Conservation (phyloP, 2,113 vertebrate species). For the Platycercus adscitus region DNA sequence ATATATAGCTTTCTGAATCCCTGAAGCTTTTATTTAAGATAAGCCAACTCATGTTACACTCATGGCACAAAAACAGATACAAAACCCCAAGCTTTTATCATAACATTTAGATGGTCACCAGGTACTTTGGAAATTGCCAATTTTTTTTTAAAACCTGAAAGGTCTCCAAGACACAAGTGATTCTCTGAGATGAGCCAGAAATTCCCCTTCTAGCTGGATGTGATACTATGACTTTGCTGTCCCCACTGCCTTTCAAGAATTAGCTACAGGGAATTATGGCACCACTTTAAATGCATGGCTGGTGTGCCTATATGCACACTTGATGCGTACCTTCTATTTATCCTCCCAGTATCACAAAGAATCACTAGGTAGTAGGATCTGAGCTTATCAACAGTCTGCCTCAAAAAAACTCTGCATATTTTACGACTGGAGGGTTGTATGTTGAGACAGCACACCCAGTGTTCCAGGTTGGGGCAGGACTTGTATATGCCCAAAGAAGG, state of each 20-base stretch:
- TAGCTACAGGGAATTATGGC: not conserved
- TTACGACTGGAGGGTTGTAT: not conserved
- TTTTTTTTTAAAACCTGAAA: not conserved
- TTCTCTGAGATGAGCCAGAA: not conserved
- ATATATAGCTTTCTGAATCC: not conserved
- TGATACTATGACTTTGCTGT: not conserved
- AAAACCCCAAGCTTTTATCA: not conserved
- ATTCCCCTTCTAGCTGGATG: not conserved
- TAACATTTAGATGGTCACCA: not conserved
- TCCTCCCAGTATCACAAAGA: not conserved
- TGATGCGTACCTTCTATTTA: not conserved
- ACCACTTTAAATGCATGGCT: not conserved
- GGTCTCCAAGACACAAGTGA: not conserved
- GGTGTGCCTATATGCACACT: not conserved
- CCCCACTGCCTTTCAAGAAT: not conserved
- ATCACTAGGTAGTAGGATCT: not conserved
- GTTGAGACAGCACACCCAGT: not conserved
- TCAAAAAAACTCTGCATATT: not conserved
- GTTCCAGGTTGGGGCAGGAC: not conserved
- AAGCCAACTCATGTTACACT: not conserved
- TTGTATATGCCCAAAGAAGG: rapidly evolving
- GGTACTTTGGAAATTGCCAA: not conserved
- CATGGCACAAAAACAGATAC: not conserved
- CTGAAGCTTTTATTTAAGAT: not conserved
- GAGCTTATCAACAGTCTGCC: not conserved